Conservation (phyloP, 1,140 invertebrate genomes). For the Megalopta genalis region DNA sequence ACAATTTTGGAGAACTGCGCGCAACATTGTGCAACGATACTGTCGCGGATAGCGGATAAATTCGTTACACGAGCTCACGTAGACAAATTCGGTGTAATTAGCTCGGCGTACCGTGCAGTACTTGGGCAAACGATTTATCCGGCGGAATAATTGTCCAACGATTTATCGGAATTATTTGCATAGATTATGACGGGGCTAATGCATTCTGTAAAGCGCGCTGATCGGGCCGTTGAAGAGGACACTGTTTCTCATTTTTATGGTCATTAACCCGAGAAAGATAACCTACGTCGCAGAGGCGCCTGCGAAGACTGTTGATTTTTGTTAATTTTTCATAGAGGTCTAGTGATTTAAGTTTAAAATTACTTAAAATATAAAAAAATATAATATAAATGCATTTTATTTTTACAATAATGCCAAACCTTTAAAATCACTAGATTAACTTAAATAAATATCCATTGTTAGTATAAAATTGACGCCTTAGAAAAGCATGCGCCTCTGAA, state of each 20-base stretch:
- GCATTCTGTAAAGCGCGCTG: background rate
- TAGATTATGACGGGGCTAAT: background rate
- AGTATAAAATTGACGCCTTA: too few relatives aligned
- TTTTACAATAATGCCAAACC: too few relatives aligned
- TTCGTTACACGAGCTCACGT: constrained; percentile 10
- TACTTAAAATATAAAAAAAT: too few relatives aligned
- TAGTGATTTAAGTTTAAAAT: too few relatives aligned
- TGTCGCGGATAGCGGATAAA: constrained; percentile 7
- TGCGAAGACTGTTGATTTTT: too few relatives aligned
- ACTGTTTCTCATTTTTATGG: constrained; percentile 4
- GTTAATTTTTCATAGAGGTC: too few relatives aligned
- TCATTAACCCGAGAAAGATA: too few relatives aligned
- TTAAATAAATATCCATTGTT: too few relatives aligned
- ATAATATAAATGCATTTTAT: too few relatives aligned
- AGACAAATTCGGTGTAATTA: constrained; percentile 35
- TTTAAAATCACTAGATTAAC: too few relatives aligned
- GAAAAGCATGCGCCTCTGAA: too few relatives aligned
- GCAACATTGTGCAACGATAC: background rate
- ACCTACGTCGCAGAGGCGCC: too few relatives aligned
- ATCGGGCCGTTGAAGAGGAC: background rate
- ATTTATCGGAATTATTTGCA: constrained; percentile 32
- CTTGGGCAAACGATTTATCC: constrained; percentile 17
- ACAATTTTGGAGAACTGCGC: background rate
- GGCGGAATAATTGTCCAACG: constrained; percentile 20
- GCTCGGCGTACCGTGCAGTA: background rate